phyloP scores from a whole-genome alignment of 2,797 vertebrate species.

The Oophaga sylvatica region DNA sequence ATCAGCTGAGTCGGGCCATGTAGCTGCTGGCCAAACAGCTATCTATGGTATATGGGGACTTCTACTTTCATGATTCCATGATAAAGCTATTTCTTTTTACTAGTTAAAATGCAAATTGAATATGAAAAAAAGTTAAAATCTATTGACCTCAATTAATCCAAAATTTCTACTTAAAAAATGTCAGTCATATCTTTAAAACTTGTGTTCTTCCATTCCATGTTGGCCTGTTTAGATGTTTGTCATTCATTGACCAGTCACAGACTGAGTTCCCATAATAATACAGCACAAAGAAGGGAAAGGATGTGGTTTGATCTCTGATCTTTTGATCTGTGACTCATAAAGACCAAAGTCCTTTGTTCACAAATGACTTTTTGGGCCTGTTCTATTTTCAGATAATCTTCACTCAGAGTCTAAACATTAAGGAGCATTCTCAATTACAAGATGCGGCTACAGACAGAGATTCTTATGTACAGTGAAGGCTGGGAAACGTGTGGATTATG shows the following conservation, averaged over 20 bases:
- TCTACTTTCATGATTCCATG: background rate
- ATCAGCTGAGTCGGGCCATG: too few relatives aligned
- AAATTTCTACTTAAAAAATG: background rate
- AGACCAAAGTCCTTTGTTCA: slow-evolving; percentile 52
- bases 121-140: background rate
- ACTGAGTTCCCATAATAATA: slow-evolving; percentile 46
- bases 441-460: background rate
- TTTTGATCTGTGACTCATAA: slow-evolving; percentile 53
- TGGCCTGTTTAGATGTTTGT: slow-evolving; percentile 15
- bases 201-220: background rate
- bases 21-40: too few relatives aligned
- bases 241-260: slow-evolving; percentile 12
- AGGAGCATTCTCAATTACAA: slow-evolving; percentile 1
- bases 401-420: slow-evolving; percentile 8
- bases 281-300: slow-evolving; percentile 1
- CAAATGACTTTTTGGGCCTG: slow-evolving; percentile 35
- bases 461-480: background rate
- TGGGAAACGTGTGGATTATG: background rate
- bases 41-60: too few relatives aligned
- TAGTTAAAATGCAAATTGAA: background rate
- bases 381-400: slow-evolving; percentile 46
- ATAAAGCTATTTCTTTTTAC: background rate
- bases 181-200: background rate
- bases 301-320: slow-evolving; percentile 49
- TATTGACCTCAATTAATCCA: background rate